A percentile compares a stretch with the other conserved stretches of the same genome.
These are phyloP conservation scores for Eulithis prunata DNA, from an alignment of 2,888 invertebrate genomes.

Conservation along the genomic window DNA sequence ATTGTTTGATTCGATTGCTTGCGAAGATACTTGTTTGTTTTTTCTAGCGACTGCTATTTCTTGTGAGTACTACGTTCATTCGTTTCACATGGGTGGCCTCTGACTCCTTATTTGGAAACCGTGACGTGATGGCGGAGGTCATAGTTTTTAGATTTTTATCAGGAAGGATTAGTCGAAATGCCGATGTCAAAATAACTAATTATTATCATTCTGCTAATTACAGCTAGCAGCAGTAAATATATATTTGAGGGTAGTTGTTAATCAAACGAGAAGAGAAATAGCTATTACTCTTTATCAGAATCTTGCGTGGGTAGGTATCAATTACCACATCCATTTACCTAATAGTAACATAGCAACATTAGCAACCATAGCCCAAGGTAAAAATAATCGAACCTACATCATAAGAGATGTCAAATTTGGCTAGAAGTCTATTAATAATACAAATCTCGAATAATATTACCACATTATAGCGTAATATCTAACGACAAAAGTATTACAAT, in stretches of 20 bases:
- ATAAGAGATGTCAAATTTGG: too few species aligned
- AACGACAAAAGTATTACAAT: conserved; percentile 14
- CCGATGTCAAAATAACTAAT: conserved; percentile 9
- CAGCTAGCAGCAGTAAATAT: neutral
- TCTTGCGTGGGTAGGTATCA: neutral
- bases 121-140: conserved; percentile 28
- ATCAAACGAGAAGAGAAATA: too few species aligned
- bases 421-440: too few species aligned
- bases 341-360: too few species aligned
- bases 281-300: too few species aligned
- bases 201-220: neutral
- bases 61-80: conserved; percentile 1
- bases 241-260: neutral
- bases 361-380: too few species aligned
- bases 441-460: neutral
- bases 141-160: conserved; percentile 22
- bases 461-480: conserved; percentile 3
- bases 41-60: conserved; percentile 7
- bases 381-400: too few species aligned
- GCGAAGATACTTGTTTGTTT: conserved; percentile 12
- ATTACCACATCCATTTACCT: neutral
- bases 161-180: conserved; percentile 18
- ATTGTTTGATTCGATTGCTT: conserved; percentile 15
- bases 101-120: conserved; percentile 28
- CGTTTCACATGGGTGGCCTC: conserved; percentile 22